These are phyloP conservation scores for Tachycineta bicolor DNA, from an alignment of 2,113 vertebrate genomes.

Conservation along the genomic window DNA sequence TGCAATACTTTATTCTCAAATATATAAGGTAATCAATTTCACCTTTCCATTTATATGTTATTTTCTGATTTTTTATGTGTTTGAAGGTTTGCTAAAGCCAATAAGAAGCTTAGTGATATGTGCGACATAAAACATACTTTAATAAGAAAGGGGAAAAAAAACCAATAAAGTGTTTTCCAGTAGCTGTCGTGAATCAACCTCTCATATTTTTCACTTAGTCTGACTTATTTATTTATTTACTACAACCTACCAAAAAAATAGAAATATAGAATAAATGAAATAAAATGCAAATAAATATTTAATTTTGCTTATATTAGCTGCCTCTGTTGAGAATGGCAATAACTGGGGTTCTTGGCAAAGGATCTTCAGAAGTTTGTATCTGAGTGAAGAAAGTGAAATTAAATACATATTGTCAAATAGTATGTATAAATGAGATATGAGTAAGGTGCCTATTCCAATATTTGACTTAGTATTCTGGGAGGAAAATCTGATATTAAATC, in stretches of 20 bases:
- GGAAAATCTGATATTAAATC: background rate
- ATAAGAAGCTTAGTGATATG: background rate
- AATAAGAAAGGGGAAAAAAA: background rate
- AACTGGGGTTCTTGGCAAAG: background rate
- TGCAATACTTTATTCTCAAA: background rate
- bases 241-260: background rate
- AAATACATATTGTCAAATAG: background rate
- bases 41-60: background rate
- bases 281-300: background rate
- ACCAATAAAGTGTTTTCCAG: background rate
- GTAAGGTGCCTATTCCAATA: background rate
- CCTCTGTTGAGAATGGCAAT: background rate
- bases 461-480: background rate
- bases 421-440: background rate
- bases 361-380: background rate
- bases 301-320: background rate
- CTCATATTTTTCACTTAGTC: background rate
- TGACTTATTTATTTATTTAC: background rate
- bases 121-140: background rate
- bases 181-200: background rate
- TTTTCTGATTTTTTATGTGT: background rate
- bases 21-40: background rate
- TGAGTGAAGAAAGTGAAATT: background rate
- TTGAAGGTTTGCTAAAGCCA: background rate
- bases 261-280: background rate